Base-by-base conservation (phyloP, 1,140 invertebrate species). In the Papilio dardanus region DNA sequence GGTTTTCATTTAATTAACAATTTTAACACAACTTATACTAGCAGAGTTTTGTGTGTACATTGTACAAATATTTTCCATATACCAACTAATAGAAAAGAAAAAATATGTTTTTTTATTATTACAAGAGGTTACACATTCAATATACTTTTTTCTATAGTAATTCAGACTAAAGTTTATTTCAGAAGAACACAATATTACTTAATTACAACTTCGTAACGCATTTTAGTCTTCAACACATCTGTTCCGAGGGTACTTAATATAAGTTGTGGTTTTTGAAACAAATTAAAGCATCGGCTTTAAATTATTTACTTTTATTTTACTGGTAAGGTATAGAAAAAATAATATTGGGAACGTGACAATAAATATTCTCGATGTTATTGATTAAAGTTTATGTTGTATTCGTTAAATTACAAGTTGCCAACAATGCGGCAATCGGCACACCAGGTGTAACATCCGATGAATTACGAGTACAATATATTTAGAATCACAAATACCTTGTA, bases 401-500 rank as follows among this genome's bases (percentile, higher is more conserved):
- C 21, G 2, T 12, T 24, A 19, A 28, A 62, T 62, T 62, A 62
- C 54, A 62, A 62, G 24, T 62, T 62, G 54, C 24, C 30, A 62
- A 62, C 54, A 21, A 62, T 62, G 24, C 54, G 54, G 24, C 24
- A 62, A 28, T 28, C 24, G 14, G 21, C 30, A 28, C 21, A 19
- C 8, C 19, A 50, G 5, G 46, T 30, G 24, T 28, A 62, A 30
- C 10, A 30, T 28, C 12, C 24, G 24, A 4, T 3, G 12, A 62
- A 28, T 62, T 14, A 28, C 3, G 12, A 62, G 24, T 14, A 28
- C 12, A 28, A 62, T 28, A 24, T 24, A 5, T 28, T 62, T 62
- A 62, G 12, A 62, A 62, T 62, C 10, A 28, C 30, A 71, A 30
- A 71, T 71, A 71, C 69, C 69, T 71, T 54, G 50, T 71, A 4